Evolutionary conservation across 2,888 invertebrate species (phyloP), one percentile per base, ranked within the genome.

Genomic region (Bibio marci): DNA sequence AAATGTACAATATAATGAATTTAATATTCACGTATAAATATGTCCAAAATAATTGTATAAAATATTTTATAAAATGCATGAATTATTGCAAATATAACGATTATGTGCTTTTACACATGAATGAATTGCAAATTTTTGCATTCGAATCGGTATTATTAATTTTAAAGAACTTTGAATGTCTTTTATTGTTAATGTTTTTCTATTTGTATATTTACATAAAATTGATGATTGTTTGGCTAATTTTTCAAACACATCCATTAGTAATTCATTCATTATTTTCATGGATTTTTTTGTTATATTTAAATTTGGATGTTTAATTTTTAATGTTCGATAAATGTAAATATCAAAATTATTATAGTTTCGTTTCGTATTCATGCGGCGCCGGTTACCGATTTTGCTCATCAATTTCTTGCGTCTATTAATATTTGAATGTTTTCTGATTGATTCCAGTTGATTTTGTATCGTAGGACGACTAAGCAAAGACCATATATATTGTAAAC

Each of bases 141-240:
- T 17, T 22, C 22, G 8, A 22, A 22, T 22, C 22, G 44, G 44
- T n/a, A 44, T 30, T 11, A 44, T 10, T 10, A 40, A 28, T 22
- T 37, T 38, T 3, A 38, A 34, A 11, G 40, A 40, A 12, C 27
- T 35, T 14, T 36, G 28, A 12, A 44, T 39, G 25, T 44, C 42
- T 3, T 12, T 26, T 5, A 30, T 31, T 14, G 8, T 26, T 17
- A 44, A 28, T 3, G 44, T 44, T 22, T 36, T 35, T 3, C 39
- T 26, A 4, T 42, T 41, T 2, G 34, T 19, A 8, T 11, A 12
- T 19, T 14, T 26, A 10, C 27, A 33, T 2, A 41, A 15, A 12
- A 17, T 19, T 30, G 22, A 22, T 10, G 44, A 40, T 28, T 38
- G 37, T 30, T 3, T 14, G 2, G 39, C 33, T 10, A 44, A 38